Conservation (phyloP, 2,113 vertebrate genomes). For the Tychaedon coryphoeus region DNA sequence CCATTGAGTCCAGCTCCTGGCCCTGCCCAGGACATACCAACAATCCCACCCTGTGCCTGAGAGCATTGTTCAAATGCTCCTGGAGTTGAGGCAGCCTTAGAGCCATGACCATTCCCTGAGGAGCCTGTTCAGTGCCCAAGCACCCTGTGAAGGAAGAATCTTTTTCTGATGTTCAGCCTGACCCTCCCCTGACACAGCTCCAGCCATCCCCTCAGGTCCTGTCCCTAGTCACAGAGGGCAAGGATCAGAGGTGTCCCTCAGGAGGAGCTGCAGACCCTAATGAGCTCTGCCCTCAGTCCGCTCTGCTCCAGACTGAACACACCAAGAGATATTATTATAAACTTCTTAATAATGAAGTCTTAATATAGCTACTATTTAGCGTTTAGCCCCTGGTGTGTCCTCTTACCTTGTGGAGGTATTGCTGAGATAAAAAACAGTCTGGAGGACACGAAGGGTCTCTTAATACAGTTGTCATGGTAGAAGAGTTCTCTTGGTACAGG, state of each 20-base stretch:
- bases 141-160: neutral
- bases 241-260: accelerated
- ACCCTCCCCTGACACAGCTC: neutral
- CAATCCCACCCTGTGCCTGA: neutral
- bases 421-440: neutral
- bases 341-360: neutral
- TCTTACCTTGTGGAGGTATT: neutral
- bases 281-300: neutral
- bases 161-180: neutral
- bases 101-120: neutral
- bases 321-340: neutral
- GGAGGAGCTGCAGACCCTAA: neutral
- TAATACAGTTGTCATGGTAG: neutral
- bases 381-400: neutral
- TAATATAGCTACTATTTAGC: neutral
- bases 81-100: neutral
- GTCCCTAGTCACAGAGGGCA: neutral
- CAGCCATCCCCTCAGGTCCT: neutral
- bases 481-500: neutral
- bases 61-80: neutral
- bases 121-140: neutral
- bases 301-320: neutral
- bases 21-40: neutral
- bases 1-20: neutral
- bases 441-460: neutral